Conservation (phyloP, 2,888 invertebrate genomes). For the Drosophila formosana region DNA sequence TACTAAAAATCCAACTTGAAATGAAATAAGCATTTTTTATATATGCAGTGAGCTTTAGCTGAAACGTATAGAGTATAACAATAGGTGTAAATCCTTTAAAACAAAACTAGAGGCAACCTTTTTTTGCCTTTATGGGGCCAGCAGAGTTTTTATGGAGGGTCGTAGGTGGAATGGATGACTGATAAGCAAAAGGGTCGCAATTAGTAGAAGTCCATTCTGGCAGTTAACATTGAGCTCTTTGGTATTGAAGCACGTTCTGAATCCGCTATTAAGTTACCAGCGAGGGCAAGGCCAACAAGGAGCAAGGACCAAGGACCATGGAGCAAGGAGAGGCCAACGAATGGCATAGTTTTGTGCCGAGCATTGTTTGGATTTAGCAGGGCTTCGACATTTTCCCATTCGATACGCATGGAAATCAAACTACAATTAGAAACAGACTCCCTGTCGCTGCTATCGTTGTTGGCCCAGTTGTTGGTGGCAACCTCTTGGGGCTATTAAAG, state of each 20-base stretch:
- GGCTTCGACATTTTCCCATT: conserved; percentile 52
- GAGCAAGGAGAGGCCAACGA: conserved; percentile 16
- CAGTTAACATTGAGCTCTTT: conserved; percentile 53
- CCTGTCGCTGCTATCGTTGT: conserved; percentile 16
- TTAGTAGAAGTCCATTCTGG: conserved; percentile 60
- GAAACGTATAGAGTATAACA: conserved; percentile 2
- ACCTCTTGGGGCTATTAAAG: conserved; percentile 56
- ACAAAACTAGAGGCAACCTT: conserved; percentile 18
- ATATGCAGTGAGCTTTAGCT: background rate
- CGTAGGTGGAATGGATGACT: conserved; percentile 33
- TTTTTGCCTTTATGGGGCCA: conserved; percentile 21
- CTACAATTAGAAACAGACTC: conserved; percentile 74
- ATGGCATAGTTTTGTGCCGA: conserved; percentile 49
- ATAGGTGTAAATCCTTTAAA: conserved; percentile 18
- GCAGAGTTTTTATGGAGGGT: conserved; percentile 19
- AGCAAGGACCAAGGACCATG: background rate
- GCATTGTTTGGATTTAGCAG: conserved; percentile 9
- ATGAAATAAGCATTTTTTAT: background rate
- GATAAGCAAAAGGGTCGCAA: conserved; percentile 71
- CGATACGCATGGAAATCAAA: conserved; percentile 79
- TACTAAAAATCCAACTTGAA: no score
- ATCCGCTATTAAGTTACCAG: conserved; percentile 64
- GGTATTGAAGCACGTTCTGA: conserved; percentile 68
- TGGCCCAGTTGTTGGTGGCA: conserved; percentile 30
- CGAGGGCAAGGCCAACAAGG: conserved; percentile 27